Conservation (phyloP, 2,797 vertebrate species). For the Lacerta bilineata region DNA sequence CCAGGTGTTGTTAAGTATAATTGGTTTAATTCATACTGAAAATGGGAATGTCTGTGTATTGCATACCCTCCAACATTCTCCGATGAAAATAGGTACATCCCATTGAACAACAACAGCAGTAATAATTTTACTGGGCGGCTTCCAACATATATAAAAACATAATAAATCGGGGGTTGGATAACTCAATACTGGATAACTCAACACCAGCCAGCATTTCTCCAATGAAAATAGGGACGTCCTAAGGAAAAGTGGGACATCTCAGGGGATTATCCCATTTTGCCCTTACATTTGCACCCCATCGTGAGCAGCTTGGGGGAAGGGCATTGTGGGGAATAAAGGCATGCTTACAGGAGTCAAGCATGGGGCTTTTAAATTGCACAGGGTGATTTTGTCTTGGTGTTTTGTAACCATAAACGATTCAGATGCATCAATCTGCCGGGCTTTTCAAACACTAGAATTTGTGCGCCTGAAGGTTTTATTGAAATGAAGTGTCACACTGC, state of each 20-base stretch:
- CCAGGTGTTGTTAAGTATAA: too few relatives aligned
- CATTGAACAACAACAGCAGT: too few relatives aligned
- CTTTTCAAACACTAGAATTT: neutral
- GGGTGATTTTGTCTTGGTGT: neutral
- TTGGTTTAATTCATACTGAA: too few relatives aligned
- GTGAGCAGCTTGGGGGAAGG: neutral
- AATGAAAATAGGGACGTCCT: neutral
- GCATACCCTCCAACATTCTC: too few relatives aligned
- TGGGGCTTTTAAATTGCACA: neutral
- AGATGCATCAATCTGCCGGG: neutral
- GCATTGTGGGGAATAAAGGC: neutral
- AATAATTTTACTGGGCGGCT: too few relatives aligned
- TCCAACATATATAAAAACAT: too few relatives aligned
- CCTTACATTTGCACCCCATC: neutral
- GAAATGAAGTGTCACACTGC: neutral
- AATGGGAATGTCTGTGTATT: too few relatives aligned
- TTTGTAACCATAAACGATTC: constrained; percentile 1
- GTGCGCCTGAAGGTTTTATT: neutral
- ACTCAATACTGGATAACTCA: too few relatives aligned
- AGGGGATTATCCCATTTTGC: neutral
- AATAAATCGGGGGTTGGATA: too few relatives aligned
- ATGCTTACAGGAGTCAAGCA: neutral
- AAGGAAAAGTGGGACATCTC: too few relatives aligned
- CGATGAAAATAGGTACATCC: too few relatives aligned
- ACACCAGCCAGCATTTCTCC: too few relatives aligned